Conservation (phyloP, 2,113 vertebrate species). For the Microcebus murinus region DNA sequence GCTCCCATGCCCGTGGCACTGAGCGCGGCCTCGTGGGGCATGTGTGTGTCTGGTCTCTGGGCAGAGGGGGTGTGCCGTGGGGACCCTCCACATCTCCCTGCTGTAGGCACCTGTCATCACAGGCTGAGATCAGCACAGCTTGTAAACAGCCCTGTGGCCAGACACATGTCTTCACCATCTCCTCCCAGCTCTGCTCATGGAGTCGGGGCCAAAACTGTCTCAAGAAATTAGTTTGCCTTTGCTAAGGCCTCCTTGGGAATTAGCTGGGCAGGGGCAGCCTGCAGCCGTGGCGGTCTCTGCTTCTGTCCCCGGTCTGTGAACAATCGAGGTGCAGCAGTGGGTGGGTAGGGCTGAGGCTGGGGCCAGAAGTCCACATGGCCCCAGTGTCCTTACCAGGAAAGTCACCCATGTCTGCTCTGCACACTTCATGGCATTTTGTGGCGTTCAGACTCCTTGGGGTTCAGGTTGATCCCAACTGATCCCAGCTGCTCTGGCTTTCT, state of each 20-base stretch:
- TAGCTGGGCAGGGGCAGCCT: not conserved
- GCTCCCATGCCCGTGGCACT: not conserved
- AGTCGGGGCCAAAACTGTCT: conserved; percentile 40
- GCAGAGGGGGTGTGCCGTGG: not conserved
- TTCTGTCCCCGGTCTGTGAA: not conserved
- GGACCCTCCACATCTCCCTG: not conserved
- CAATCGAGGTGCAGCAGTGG: not conserved
- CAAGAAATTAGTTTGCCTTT: not conserved
- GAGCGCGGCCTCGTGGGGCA: not conserved
- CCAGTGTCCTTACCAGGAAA: not conserved
- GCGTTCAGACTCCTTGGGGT: not conserved
- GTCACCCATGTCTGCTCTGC: not conserved
- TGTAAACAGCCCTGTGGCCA: conserved; percentile 33
- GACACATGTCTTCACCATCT: conserved; percentile 36
- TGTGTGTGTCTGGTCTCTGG: not conserved
- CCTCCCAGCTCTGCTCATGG: not conserved
- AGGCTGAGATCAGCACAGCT: not conserved
- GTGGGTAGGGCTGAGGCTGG: not conserved
- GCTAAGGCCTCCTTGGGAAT: not conserved
- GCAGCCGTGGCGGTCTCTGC: not conserved
- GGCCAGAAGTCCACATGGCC: not conserved
- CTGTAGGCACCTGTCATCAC: conserved; percentile 41
- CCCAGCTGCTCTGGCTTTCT: not conserved
- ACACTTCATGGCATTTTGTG: not conserved
- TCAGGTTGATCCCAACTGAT: not conserved